These are phyloP conservation scores for Chamaetylas fuelleborni DNA, from an alignment of 2,113 vertebrate genomes.

Conservation along the genomic window DNA sequence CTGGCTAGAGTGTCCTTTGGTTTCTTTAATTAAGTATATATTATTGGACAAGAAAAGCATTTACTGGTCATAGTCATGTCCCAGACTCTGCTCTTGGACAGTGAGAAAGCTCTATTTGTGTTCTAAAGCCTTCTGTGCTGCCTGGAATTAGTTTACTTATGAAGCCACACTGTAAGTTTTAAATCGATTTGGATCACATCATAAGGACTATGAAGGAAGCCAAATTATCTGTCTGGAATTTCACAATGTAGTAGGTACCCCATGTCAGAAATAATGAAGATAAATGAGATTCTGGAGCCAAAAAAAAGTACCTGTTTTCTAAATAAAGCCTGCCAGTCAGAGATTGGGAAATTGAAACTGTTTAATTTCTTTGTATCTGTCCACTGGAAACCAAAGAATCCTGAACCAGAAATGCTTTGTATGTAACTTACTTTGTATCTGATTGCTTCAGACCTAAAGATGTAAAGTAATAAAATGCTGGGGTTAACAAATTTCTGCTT, in stretches of 20 bases:
- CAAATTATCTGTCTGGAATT: neutral
- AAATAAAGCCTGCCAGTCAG: neutral
- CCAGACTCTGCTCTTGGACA: neutral
- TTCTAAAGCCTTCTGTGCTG: neutral
- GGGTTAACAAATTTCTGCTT: neutral
- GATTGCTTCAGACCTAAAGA: neutral
- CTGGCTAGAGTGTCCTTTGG: neutral
- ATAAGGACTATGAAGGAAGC: neutral
- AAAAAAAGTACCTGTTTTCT: neutral
- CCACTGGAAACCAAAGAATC: neutral
- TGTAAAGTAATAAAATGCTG: neutral
- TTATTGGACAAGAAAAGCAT: neutral
- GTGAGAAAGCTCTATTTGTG: neutral
- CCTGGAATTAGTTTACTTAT: neutral
- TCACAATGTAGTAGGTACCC: neutral
- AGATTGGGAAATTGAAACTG: neutral
- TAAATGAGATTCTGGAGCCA: neutral
- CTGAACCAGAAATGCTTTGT: neutral
- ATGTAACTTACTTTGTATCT: neutral
- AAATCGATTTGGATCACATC: neutral
- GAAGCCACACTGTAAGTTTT: neutral
- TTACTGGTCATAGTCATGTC: neutral
- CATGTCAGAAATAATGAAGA: neutral
- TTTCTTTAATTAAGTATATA: neutral
- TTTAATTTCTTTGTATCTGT: neutral